Percentiles rank a stretch among this genome's conserved stretches.
Evolutionary conservation across 1,140 invertebrate genomes (phyloP).

Genomic region (Ceratitis capitata): DNA sequence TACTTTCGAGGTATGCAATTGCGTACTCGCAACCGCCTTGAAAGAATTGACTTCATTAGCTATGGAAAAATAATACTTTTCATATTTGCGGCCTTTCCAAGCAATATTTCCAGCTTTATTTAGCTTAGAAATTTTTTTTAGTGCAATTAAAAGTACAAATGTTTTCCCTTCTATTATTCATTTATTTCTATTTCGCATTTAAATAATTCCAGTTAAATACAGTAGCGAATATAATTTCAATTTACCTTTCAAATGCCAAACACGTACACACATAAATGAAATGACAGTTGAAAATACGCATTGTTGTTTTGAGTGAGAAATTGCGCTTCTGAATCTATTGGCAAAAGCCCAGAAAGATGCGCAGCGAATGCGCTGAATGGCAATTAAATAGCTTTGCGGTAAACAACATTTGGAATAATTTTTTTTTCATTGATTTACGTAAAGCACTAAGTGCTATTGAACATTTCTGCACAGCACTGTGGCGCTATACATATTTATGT

Average conservation of each 20-base stretch:
- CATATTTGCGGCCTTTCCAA: too few relatives aligned
- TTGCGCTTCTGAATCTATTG: background rate
- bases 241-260: background rate
- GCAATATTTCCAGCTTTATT: too few relatives aligned
- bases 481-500: background rate
- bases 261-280: slow-evolving; percentile 12
- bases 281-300: background rate
- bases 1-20: too few relatives aligned
- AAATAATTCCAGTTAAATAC: background rate
- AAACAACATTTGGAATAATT: background rate
- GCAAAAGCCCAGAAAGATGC: background rate
- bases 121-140: too few relatives aligned
- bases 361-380: background rate
- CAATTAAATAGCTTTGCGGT: background rate
- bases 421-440: background rate
- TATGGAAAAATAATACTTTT: too few relatives aligned
- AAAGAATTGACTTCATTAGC: too few relatives aligned
- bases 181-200: too few relatives aligned
- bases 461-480: background rate
- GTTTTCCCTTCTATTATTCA: too few relatives aligned
- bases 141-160: too few relatives aligned
- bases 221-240: background rate
- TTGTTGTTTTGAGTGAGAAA: background rate
- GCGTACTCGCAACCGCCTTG: too few relatives aligned
- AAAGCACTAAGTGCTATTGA: background rate